Evolutionary conservation across 2,888 invertebrate species (phyloP).

Genomic region (Venusia cambrica): DNA sequence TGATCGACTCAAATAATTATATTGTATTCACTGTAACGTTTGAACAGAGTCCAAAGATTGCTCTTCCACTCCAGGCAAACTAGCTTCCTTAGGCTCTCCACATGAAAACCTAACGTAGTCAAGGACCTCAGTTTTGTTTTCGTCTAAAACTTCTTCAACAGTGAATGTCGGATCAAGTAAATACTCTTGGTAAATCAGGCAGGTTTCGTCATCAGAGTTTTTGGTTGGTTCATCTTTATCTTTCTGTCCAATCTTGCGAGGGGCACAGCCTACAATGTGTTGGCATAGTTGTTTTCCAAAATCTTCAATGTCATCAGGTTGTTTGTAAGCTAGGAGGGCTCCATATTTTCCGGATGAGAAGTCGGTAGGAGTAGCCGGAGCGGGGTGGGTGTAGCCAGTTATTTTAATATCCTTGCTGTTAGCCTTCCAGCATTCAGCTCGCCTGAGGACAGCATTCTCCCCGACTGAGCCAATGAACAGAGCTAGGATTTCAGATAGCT

Average conservation of each 20-base stretch:
- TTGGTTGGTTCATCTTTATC: slow-evolving; percentile 82
- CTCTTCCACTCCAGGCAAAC: slow-evolving; percentile 69
- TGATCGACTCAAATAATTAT: slow-evolving; percentile 13
- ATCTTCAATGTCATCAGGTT: slow-evolving; percentile 56
- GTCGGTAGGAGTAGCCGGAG: slow-evolving; percentile 68
- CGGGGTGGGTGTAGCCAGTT: slow-evolving; percentile 90
- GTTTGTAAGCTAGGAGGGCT: slow-evolving; percentile 87
- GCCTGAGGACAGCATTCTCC: slow-evolving; percentile 91
- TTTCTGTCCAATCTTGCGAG: slow-evolving; percentile 86
- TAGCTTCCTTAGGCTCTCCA: slow-evolving; percentile 83
- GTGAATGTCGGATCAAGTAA: slow-evolving; percentile 88
- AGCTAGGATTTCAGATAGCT: slow-evolving; percentile 90
- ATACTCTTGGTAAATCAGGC: slow-evolving; percentile 93
- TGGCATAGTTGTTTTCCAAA: slow-evolving; percentile 91
- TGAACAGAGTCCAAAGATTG: slow-evolving; percentile 81
- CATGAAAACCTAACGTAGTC: slow-evolving; percentile 94
- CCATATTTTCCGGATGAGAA: slow-evolving; percentile 91
- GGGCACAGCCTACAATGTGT: slow-evolving; percentile 95
- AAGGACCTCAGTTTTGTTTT: slow-evolving; percentile 83
- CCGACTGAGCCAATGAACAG: slow-evolving; percentile 93
- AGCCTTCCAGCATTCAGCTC: slow-evolving; percentile 89
- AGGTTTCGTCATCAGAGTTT: slow-evolving; percentile 88
- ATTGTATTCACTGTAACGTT: slow-evolving; percentile 79
- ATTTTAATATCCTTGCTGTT: slow-evolving; percentile 73
- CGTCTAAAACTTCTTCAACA: slow-evolving; percentile 86